phyloP scores from a whole-genome alignment of 1,140 invertebrate genomes.

The Nasonia giraulti region DNA sequence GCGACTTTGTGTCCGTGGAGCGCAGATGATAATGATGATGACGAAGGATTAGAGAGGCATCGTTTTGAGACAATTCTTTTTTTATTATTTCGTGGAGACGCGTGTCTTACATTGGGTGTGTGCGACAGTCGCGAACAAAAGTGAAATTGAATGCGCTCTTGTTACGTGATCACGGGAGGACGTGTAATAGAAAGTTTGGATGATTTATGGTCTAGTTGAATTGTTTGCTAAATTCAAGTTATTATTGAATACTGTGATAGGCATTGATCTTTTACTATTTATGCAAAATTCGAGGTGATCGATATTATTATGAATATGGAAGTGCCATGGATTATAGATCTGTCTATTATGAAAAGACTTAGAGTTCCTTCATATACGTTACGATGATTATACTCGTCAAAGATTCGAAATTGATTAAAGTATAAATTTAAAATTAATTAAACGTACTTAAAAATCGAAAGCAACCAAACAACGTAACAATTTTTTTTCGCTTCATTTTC shows the following conservation, averaged over 20 bases:
- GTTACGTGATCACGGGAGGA: not conserved
- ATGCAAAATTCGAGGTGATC: too few species aligned
- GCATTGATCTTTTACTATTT: too few species aligned
- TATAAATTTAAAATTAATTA: not conserved
- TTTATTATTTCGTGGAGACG: constrained; percentile 15
- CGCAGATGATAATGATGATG: constrained; percentile 11
- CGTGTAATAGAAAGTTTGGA: not conserved
- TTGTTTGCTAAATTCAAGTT: not conserved
- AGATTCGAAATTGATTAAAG: not conserved
- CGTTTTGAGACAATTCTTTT: not conserved
- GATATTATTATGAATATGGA: too few species aligned
- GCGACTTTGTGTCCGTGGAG: not conserved
- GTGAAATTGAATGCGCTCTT: constrained; percentile 5
- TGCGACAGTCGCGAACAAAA: not conserved
- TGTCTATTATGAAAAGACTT: not conserved
- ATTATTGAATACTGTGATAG: too few species aligned
- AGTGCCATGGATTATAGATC: too few species aligned
- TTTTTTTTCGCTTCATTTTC: not conserved
- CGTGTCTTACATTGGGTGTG: not conserved
- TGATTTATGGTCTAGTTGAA: not conserved
- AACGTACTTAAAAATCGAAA: too few species aligned
- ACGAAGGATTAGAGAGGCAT: not conserved
- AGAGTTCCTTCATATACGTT: not conserved
- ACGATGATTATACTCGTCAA: not conserved
- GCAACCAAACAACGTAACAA: not conserved